A percentile compares a stretch with the other conserved stretches of the same genome.
These are phyloP conservation scores for Champsocephalus gunnari DNA, from an alignment of 2,797 vertebrate genomes.

Conservation along the genomic window DNA sequence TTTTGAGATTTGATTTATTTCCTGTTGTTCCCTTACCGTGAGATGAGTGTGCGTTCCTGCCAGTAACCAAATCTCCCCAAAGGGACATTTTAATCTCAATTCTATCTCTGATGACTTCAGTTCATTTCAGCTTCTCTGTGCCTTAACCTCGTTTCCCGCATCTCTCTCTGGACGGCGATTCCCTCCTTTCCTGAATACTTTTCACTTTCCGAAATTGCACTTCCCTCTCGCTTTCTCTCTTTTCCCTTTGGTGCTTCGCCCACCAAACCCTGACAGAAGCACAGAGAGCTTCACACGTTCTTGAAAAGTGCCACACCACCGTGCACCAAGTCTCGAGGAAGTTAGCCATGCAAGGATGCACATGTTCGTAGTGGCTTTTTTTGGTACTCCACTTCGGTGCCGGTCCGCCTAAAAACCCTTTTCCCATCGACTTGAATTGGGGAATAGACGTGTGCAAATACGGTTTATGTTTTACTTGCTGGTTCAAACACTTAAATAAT, in stretches of 20 bases:
- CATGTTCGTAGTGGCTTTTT: no score
- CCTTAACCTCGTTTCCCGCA: slow-evolving; percentile 46
- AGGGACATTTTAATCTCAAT: slow-evolving; percentile 54
- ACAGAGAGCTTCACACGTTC: slow-evolving; percentile 34
- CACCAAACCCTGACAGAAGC: slow-evolving; percentile 49
- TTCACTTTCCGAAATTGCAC: slow-evolving; percentile 34
- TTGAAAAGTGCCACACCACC: slow-evolving; percentile 19
- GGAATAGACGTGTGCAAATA: no score
- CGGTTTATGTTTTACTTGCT: no score
- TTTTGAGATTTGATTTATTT: slow-evolving; percentile 22
- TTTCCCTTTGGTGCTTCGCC: slow-evolving; percentile 30
- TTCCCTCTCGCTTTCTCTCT: slow-evolving; percentile 14
- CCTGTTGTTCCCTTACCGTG: slow-evolving; percentile 21
- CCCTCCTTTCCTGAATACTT: slow-evolving; percentile 43
- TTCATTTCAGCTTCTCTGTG: slow-evolving; percentile 35
- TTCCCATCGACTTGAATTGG: no score
- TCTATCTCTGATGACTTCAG: slow-evolving; percentile 40
- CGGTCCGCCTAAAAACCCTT: no score
- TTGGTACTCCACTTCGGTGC: no score
- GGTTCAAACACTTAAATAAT: no score
- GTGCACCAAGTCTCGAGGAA: no score
- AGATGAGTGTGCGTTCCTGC: slow-evolving; percentile 49
- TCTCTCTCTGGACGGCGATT: slow-evolving; percentile 49
- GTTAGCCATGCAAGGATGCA: no score
- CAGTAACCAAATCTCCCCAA: slow-evolving; percentile 41